Conservation (phyloP, 1,140 invertebrate genomes). For the Pogonomyrmex californicus region DNA sequence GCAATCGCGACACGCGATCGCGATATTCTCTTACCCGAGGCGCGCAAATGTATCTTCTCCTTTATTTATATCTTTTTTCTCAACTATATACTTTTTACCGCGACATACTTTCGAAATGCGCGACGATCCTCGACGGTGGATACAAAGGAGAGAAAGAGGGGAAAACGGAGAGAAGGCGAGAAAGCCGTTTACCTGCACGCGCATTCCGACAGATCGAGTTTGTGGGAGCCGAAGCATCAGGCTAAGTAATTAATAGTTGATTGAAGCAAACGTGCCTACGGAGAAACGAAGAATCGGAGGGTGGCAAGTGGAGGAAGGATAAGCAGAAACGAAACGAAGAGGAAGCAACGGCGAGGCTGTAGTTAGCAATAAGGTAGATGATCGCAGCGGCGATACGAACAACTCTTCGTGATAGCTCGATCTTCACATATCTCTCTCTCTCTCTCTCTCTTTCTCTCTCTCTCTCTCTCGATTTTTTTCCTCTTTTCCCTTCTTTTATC, state of each 20-base stretch:
- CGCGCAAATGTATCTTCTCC: not conserved
- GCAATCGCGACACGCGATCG: constrained; percentile 48
- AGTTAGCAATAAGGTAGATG: constrained; percentile 77
- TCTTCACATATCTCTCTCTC: not conserved
- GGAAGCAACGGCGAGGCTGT: constrained; percentile 59
- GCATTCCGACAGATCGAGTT: constrained; percentile 75
- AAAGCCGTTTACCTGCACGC: constrained; percentile 59
- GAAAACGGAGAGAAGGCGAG: not conserved
- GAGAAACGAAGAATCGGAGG: constrained; percentile 30
- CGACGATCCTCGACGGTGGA: not conserved
- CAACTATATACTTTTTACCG: constrained; percentile 18
- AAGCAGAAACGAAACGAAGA: not conserved
- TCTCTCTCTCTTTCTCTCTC: constrained; percentile 24
- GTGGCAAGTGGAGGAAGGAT: not conserved
- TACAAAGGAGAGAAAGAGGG: not conserved
- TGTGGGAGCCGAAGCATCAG: constrained; percentile 66
- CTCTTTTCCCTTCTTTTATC: not conserved
- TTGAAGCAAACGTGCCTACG: constrained; percentile 71
- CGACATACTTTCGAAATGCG: constrained; percentile 47
- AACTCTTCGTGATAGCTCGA: constrained; percentile 54
- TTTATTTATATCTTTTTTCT: not conserved
- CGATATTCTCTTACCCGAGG: constrained; percentile 20
- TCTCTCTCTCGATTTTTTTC: not conserved
- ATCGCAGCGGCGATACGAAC: constrained; percentile 69
- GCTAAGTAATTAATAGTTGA: constrained; percentile 78